Evolutionary conservation across 1,140 invertebrate species (phyloP), one percentile per base, ranked within the genome.

Genomic region (Ips typographus): DNA sequence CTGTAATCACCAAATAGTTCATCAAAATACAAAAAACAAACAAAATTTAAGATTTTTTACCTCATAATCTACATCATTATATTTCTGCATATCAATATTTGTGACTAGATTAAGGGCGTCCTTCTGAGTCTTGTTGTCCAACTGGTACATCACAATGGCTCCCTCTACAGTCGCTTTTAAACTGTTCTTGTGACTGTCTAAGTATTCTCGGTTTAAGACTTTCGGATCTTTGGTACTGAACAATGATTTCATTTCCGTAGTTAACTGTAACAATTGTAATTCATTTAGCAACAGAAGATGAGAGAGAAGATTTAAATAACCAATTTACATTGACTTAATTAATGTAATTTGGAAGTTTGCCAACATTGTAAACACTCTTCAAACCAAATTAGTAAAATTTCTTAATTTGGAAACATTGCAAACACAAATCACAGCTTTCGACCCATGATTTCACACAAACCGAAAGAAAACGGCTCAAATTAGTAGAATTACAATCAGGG

Each of bases 151-250:
- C 83, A 91, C 89, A 75, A 88, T 84, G 57, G 88, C 88, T 71
- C 84, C 90, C 85, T 92, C 89, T 65, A 92, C 80, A 71, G 89
- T 83, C 73, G 89, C 88, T 70, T 88, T 85, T 79, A 93, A 82
- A 73, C 88, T 89, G 56, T 85, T 82, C 3, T 74, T 80, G 77
- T 90, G 85, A 65, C 82, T 82, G 51, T 83, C 77, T 62, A 94
- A 79, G 80, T 88, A 94, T 74, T 91, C 85, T 61, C 86, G 82
- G 77, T 94, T 94, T 44, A 94, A 83, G 76, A 88, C 82, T 37
- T 82, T 77, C 37, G 88, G 85, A 66, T 85, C 85, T 74, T 87
- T 86, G 36, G 82, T 84, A 2, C 82, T 76, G 71, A 90, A 88
- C 75, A 93, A 86, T 57, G 84, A 82, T 76, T 85, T 71, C 75